Percentiles rank a stretch among this genome's conserved stretches.
phyloP scores from a whole-genome alignment of 2,888 invertebrate species.

The Protodeltote pygarga region DNA sequence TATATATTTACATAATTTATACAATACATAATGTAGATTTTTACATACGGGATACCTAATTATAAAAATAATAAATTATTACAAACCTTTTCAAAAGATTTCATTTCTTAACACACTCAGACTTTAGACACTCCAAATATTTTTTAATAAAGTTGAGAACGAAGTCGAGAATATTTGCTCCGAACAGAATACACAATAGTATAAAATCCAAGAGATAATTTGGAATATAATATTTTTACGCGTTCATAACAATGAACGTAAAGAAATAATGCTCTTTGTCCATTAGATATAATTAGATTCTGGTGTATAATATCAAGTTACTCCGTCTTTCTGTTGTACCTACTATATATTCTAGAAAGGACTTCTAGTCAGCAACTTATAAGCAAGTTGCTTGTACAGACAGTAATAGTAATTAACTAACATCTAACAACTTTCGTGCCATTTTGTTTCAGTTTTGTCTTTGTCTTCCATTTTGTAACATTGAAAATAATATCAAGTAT shows the following conservation, averaged over 20 bases:
- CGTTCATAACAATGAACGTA: constrained; percentile 19
- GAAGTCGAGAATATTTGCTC: constrained; percentile 4
- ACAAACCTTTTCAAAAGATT: constrained; percentile 2
- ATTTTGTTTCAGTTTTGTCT: constrained; percentile 24
- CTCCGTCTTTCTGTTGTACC: constrained; percentile 15
- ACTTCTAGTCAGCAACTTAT: constrained; percentile 19
- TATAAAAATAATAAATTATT: too few relatives aligned
- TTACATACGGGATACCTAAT: too few relatives aligned
- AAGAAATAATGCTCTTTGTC: constrained; percentile 37
- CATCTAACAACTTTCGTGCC: constrained; percentile 18
- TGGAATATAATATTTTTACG: constrained; percentile 19
- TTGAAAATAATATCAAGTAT: too few relatives aligned
- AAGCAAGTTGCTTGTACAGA: constrained; percentile 27
- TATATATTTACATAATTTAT: too few relatives aligned
- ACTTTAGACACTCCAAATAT: not conserved
- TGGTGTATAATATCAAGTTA: constrained; percentile 28
- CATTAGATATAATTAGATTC: constrained; percentile 44
- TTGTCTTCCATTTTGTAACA: too few relatives aligned
- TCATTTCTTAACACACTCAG: not conserved
- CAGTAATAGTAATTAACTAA: constrained; percentile 30
- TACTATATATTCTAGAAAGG: constrained; percentile 12
- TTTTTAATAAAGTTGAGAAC: constrained; percentile 10
- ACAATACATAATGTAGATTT: too few relatives aligned
- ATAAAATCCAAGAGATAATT: constrained; percentile 13
- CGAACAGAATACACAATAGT: constrained; percentile 1